Evolutionary conservation across 2,888 invertebrate species (phyloP).

Genomic region (Atethmia centrago): DNA sequence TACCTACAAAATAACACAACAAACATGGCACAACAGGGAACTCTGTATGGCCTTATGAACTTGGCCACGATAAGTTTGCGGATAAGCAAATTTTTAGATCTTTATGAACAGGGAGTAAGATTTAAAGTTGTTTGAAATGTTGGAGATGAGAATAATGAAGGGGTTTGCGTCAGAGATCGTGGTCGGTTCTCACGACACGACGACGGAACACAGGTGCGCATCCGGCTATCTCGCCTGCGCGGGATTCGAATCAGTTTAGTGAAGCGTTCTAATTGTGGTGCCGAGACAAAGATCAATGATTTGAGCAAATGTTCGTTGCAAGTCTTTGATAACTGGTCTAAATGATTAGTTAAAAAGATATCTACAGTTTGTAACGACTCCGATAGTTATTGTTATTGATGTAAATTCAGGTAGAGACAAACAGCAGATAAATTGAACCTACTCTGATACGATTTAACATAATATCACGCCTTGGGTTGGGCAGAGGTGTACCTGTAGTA

Average conservation of each 20-base stretch:
- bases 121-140: conserved; percentile 45
- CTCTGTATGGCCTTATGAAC: conserved; percentile 79
- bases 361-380: conserved; percentile 1
- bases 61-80: conserved; percentile 59
- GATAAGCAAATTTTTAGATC: conserved; percentile 33
- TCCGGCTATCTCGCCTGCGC: conserved; percentile 85
- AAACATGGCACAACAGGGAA: conserved; percentile 79
- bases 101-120: conserved; percentile 53
- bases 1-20: conserved; percentile 89
- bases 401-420: not conserved
- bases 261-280: conserved; percentile 80
- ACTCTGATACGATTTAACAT: not conserved
- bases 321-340: conserved; percentile 17
- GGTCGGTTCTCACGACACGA: conserved; percentile 84
- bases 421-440: not conserved
- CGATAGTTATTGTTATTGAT: conserved; percentile 7
- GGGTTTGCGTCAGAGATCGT: conserved; percentile 75
- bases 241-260: conserved; percentile 81
- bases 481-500: too few relatives aligned
- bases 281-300: conserved; percentile 73
- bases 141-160: conserved; percentile 61
- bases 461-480: too few relatives aligned
- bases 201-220: conserved; percentile 86
- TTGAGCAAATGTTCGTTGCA: conserved; percentile 51
- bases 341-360: conserved; percentile 2